A percentile compares a stretch with the other conserved stretches of the same genome.
These are phyloP conservation scores for Phoebastria nigripes DNA, from an alignment of 2,797 vertebrate species.

Conservation along the genomic window DNA sequence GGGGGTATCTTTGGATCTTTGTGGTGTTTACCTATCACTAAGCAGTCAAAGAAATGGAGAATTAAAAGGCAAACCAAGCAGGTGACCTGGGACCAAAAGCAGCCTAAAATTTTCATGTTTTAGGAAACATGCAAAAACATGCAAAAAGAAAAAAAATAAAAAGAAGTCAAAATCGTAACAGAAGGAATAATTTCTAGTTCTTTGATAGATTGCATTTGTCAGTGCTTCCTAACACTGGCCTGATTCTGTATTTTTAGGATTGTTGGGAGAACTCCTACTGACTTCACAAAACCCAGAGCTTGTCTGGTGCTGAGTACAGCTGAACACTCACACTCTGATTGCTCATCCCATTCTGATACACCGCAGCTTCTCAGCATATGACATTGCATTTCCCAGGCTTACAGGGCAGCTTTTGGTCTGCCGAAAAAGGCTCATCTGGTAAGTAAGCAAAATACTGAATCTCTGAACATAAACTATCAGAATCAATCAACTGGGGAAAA, in stretches of 20 bases:
- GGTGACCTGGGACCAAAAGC: background rate
- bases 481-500: background rate
- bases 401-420: background rate
- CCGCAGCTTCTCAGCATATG: background rate
- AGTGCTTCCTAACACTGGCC: background rate
- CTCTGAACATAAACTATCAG: background rate
- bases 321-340: background rate
- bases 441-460: background rate
- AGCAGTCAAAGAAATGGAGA: background rate
- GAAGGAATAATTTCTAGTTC: background rate
- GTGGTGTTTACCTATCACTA: background rate
- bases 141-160: background rate
- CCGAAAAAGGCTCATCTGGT: background rate
- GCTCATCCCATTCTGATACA: background rate
- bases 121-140: background rate
- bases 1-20: background rate
- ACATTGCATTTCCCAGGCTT: background rate
- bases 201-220: background rate
- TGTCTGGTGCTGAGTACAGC: background rate
- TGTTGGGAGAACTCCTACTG: background rate
- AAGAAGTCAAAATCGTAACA: background rate
- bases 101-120: background rate
- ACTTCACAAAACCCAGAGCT: constrained; percentile 8
- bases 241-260: background rate
- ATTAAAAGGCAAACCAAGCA: background rate